Evolutionary conservation across 2,113 vertebrate species (phyloP).

Genomic region (Gallinago paraguaiae): DNA sequence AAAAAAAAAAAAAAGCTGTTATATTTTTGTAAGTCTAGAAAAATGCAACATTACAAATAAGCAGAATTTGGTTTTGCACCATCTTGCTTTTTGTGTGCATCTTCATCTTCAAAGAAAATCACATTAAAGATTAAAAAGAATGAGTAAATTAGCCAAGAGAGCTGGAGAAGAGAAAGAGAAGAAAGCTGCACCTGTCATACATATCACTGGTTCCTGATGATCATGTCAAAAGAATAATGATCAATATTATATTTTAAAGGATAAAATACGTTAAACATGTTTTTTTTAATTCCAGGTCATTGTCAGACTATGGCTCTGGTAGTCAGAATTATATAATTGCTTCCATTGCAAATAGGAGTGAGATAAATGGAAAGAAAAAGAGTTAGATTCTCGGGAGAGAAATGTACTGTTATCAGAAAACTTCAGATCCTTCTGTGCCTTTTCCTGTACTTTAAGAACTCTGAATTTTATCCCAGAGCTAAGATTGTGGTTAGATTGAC

Average conservation of each 20-base stretch:
- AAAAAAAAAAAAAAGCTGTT: background rate
- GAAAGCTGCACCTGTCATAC: background rate
- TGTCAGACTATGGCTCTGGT: background rate
- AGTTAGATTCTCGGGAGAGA: background rate
- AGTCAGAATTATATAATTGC: background rate
- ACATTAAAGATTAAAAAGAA: background rate
- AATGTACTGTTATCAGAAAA: background rate
- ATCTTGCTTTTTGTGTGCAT: background rate
- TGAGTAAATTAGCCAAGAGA: background rate
- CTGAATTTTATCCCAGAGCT: background rate
- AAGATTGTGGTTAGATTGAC: background rate
- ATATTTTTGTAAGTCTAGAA: background rate
- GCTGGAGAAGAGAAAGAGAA: background rate
- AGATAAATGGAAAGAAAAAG: background rate
- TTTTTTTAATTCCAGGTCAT: background rate
- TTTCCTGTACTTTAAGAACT: background rate
- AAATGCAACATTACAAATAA: background rate
- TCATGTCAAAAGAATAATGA: background rate
- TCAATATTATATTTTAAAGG: background rate
- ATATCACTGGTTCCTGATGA: background rate
- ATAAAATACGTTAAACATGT: background rate
- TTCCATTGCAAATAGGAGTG: background rate
- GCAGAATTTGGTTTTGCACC: fast-evolving
- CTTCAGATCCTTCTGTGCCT: background rate
- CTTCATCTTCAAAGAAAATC: background rate